Evolutionary conservation across 1,140 invertebrate species (phyloP), one percentile per base, ranked within the genome.

Genomic region (Elysia chlorotica): DNA sequence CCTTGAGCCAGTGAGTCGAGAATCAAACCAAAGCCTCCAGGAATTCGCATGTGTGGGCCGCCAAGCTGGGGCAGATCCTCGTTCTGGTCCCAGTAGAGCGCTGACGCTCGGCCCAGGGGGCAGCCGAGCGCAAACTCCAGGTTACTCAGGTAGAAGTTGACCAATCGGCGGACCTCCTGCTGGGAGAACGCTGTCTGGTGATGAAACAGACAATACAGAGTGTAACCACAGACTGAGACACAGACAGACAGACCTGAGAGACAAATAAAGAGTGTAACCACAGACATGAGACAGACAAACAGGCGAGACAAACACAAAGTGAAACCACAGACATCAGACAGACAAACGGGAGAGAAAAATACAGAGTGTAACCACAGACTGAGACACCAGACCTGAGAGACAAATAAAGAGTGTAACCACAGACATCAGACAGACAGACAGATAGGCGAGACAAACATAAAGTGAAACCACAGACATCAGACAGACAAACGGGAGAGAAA

Each of bases 31-130:
- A 80, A 83, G 1, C 86, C 85, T 36, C 74, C 63, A 17, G 75
- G 67, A 4, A 89, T 37, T 0, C 87, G 54, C 2, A 86, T 78
- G 38, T 86, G 83, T 19, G 79, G 75, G 2, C 87, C 88, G 56
- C 78, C 79, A 76, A 89, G 88, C 76, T 88, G 87, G 35, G 82
- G 83, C 71, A 83, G 79, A 5, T 75, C 78, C 61, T 89, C 88
- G 69, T 88, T 88, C 62, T 88, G 88, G 74, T 89, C 88, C 88
- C 88, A 89, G 74, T 83, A 72, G 14, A 86, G 71, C 0, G 87
- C 78, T 0, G 88, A 89, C 6, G 89, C 77, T 33, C 83, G 71
- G n/a, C 68, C 48, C 1, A 88, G 75, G 48, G 75, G 78, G 23
- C 79, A 73, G 25, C 88, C 88, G 76, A 87, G 88, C 0, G 87